Base-by-base conservation (phyloP, 2,797 vertebrate species). In the Perodicticus potto region DNA sequence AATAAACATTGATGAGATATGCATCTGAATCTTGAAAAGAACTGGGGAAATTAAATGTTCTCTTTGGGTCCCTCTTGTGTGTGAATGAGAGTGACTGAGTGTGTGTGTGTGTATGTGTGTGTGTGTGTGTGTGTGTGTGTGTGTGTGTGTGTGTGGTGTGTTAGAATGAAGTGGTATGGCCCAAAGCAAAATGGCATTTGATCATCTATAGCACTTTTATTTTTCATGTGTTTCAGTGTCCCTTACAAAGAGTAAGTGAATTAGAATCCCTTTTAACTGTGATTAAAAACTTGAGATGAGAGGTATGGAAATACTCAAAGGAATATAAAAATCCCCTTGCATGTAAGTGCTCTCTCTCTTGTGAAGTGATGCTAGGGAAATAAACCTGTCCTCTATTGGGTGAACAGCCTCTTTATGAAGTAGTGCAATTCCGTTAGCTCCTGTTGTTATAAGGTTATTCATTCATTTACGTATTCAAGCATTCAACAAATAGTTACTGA, bases 181-280 rank as follows among this genome's bases (percentile, higher is more conserved):
- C 37, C 80, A 89, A 67, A 78, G 32, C n/a, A 90, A 20, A 91
- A 83, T 13, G 57, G 43, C 19, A 17, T 93, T 97, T 76, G 74
- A 74, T 91, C 40, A 13, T 90, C 73, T 74, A 25, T 12, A 37
- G 27, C 67, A 94, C 29, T 77, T 25, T 73, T 90, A 69, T 80
- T 96, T 95, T 84, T 86, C 49, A 43, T 27, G 11, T 49, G n/a
- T 86, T 86, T 29, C 70, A 37, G 29, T 69, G 29, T 77, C 34
- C 27, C 49, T 90, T 94, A 74, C 13, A 61, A 87, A 80, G 57
- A 80, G 10, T 67, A 73, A 93, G 20, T 74, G 70, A 86, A 87
- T 78, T 89, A 73, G 69, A 65, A 45, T 92, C 32, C 22, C 22
- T 22, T 73, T 94, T 96, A 14, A 45, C 55, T 53, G 20, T 74